Evolutionary conservation across 2,797 vertebrate species (phyloP).

Genomic region (Enteromius radiatus): DNA sequence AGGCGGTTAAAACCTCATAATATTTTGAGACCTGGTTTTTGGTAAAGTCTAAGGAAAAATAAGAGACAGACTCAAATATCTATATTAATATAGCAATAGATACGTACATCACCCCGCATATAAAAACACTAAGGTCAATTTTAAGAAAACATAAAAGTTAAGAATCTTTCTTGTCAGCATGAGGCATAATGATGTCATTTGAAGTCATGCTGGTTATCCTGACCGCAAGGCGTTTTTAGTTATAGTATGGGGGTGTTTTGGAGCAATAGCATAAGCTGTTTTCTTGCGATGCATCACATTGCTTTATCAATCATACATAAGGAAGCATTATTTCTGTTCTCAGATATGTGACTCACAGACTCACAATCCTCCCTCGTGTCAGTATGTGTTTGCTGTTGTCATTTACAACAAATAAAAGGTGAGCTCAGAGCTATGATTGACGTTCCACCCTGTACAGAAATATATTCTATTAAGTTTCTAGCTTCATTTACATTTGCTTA

Average conservation of each 20-base stretch:
- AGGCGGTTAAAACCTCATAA: background rate
- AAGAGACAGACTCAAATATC: background rate
- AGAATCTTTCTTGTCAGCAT: conserved; percentile 12
- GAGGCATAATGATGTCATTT: conserved; percentile 17
- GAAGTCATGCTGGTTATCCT: background rate
- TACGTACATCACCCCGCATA: background rate
- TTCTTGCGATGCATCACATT: conserved; percentile 16
- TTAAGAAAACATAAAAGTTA: background rate
- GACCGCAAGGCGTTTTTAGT: background rate
- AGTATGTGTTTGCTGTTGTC: conserved; percentile 4
- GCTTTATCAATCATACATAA: background rate
- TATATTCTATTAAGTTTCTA: background rate
- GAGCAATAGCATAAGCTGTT: background rate
- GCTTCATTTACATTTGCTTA: background rate
- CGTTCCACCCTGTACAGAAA: background rate
- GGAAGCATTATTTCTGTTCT: conserved; percentile 19
- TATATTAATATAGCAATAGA: background rate
- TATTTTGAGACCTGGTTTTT: background rate
- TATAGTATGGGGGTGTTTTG: conserved; percentile 1
- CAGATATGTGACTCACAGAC: conserved; percentile 8
- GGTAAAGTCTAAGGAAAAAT: background rate
- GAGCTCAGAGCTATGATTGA: background rate
- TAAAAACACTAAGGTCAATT: background rate
- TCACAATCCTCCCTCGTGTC: background rate
- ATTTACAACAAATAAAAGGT: conserved; percentile 14